Evolutionary conservation across 2,888 invertebrate species (phyloP).

Genomic region (Mayetiola destructor): DNA sequence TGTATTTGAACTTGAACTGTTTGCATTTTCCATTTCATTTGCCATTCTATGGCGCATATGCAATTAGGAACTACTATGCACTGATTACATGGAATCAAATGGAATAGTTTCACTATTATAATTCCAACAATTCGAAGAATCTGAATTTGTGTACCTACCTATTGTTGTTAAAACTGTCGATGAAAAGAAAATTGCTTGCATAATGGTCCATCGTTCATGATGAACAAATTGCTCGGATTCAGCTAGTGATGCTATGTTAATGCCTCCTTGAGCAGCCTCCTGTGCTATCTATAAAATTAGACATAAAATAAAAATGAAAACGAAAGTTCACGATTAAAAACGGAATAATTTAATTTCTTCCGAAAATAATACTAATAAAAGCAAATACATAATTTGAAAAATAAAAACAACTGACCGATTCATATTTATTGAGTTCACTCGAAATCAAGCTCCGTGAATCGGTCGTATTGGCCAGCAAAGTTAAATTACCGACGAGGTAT

Average conservation of each 20-base stretch:
- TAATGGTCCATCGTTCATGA: constrained; percentile 61
- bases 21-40: no score
- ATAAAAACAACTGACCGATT: constrained; percentile 27
- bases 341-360: neutral
- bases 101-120: no score
- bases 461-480: constrained; percentile 44
- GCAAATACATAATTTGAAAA: neutral
- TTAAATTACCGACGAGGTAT: constrained; percentile 36
- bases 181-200: constrained; percentile 77
- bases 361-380: neutral
- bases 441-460: constrained; percentile 41
- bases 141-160: no score
- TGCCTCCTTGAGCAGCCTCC: constrained; percentile 55
- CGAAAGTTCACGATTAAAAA: neutral
- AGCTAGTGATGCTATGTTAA: constrained; percentile 37
- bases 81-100: no score
- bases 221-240: neutral
- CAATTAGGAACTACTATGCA: no score
- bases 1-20: no score
- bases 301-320: constrained; percentile 12
- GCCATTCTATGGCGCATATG: no score
- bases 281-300: constrained; percentile 42
- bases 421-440: constrained; percentile 42
- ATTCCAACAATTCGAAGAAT: no score
- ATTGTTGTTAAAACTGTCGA: constrained; percentile 84